Conservation (phyloP, 1,140 invertebrate species). For the Cyclina sinensis region DNA sequence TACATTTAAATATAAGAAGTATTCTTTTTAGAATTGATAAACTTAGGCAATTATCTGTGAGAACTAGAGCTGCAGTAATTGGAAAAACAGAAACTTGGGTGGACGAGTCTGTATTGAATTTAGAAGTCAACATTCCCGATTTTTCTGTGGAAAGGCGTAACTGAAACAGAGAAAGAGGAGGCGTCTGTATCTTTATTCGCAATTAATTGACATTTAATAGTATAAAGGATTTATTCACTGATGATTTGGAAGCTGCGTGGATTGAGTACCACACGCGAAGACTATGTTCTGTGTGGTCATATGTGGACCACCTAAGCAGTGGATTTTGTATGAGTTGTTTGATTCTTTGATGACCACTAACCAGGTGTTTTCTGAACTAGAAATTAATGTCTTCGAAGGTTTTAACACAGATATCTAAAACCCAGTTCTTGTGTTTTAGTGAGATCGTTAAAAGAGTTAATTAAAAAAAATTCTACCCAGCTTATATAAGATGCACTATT, state of each 20-base stretch:
- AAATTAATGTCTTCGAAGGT: conserved; percentile 14
- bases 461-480: conserved; percentile 22
- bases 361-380: neutral
- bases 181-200: conserved; percentile 33
- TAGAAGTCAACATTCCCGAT: conserved; percentile 3
- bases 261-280: conserved; percentile 32
- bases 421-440: neutral
- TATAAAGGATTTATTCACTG: conserved; percentile 34
- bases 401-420: conserved; percentile 30
- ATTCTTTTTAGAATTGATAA: conserved; percentile 33
- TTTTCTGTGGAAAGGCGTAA: neutral
- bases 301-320: conserved; percentile 38
- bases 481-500: conserved; percentile 46
- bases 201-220: conserved; percentile 35
- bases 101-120: conserved; percentile 13
- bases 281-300: conserved; percentile 32
- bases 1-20: conserved; percentile 35
- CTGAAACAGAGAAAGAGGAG: conserved; percentile 17
- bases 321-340: conserved; percentile 14
- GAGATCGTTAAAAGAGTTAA: neutral
- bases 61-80: conserved; percentile 8
- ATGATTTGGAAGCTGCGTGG: conserved; percentile 26
- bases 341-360: conserved; percentile 3
- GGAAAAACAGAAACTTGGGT: conserved; percentile 39
- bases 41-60: neutral